Evolutionary conservation across 2,888 invertebrate species (phyloP).

Genomic region (Drosophila affinis): DNA sequence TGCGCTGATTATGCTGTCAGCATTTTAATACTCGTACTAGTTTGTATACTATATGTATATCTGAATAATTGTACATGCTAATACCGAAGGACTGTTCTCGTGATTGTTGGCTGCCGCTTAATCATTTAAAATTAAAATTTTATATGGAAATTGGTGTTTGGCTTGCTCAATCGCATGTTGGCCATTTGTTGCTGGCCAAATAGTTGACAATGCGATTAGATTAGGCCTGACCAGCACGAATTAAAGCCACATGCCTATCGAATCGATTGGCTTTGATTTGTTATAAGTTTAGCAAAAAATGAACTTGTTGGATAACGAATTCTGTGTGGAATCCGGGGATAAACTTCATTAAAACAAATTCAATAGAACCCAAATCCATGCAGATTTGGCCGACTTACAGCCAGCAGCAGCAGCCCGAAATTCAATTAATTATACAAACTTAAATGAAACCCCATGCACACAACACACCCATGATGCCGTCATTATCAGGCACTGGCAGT

Average conservation of each 20-base stretch:
- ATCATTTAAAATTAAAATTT: slow-evolving; percentile 45
- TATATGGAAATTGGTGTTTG: slow-evolving; percentile 37
- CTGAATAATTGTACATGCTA: background rate
- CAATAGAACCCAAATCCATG: background rate
- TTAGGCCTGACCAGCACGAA: background rate
- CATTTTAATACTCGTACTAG: no score
- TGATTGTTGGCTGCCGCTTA: slow-evolving; percentile 29
- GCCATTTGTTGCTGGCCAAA: slow-evolving; percentile 26
- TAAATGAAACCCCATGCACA: slow-evolving; percentile 49
- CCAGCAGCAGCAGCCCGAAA: slow-evolving; percentile 11
- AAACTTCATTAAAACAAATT: background rate
- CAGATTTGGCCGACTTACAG: background rate
- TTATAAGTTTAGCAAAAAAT: slow-evolving; percentile 17
- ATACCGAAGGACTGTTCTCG: slow-evolving; percentile 15
- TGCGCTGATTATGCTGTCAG: slow-evolving; percentile 69
- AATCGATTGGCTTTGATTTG: slow-evolving; percentile 35
- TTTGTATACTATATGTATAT: no score
- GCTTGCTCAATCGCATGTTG: slow-evolving; percentile 53
- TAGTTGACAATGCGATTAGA: slow-evolving; percentile 38
- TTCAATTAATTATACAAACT: slow-evolving; percentile 50
- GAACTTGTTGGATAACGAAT: slow-evolving; percentile 25
- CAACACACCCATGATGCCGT: slow-evolving; percentile 23
- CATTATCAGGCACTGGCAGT: slow-evolving; percentile 57
- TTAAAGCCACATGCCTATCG: slow-evolving; percentile 20
- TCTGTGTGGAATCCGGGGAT: background rate